Percentiles rank a stretch among this genome's conserved stretches.
These are phyloP conservation scores for Apodemus agrarius DNA, from an alignment of 2,797 vertebrate genomes.

Conservation along the genomic window DNA sequence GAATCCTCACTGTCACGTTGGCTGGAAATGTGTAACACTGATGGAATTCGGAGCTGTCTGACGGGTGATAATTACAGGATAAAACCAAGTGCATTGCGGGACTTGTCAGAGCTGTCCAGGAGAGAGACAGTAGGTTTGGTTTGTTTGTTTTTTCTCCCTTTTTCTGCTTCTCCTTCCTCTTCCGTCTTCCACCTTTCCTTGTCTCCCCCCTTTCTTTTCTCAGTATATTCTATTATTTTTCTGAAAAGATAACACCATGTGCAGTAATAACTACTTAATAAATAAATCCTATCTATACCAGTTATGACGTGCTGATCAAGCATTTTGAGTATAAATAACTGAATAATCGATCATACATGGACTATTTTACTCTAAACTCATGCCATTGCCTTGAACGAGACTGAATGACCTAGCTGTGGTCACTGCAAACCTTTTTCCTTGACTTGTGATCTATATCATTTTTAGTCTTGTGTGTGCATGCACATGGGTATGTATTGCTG, in stretches of 20 bases:
- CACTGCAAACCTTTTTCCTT: background rate
- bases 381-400: constrained; percentile 30
- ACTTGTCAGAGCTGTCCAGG: constrained; percentile 11
- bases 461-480: background rate
- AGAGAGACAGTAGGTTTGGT: background rate
- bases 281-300: background rate
- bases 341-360: background rate
- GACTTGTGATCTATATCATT: background rate
- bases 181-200: too few species aligned
- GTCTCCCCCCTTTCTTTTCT: background rate
- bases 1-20: constrained; percentile 35
- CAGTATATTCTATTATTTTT: constrained; percentile 1
- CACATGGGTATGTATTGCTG: background rate
- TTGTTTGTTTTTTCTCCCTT: background rate
- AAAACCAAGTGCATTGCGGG: background rate
- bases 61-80: constrained; percentile 34
- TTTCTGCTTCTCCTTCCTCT: background rate
- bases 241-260: background rate
- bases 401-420: background rate
- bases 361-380: constrained; percentile 4
- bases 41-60: constrained; percentile 48
- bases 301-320: background rate
- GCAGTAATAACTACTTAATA: background rate
- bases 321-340: background rate
- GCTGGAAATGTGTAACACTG: constrained; percentile 31